These are phyloP conservation scores for Sabatieria punctata DNA, from an alignment of 2,888 invertebrate species.

Conservation along the genomic window DNA sequence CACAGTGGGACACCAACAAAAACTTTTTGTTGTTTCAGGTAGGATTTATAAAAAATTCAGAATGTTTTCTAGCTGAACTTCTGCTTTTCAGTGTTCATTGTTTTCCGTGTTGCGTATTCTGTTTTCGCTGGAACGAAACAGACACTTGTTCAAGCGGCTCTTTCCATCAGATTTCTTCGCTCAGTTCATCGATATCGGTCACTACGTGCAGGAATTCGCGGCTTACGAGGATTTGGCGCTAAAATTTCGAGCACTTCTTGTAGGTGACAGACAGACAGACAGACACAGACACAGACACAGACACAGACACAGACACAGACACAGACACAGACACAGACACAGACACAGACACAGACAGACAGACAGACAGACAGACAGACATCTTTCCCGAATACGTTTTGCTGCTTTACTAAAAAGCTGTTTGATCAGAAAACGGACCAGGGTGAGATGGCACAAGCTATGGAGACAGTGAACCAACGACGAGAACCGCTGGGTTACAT, in stretches of 20 bases:
- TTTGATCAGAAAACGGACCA: too few relatives aligned
- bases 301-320: too few relatives aligned
- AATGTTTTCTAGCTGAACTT: constrained; percentile 4
- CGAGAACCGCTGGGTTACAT: constrained; percentile 25
- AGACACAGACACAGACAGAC: too few relatives aligned
- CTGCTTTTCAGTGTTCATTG: constrained; percentile 32
- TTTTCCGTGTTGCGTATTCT: constrained; percentile 36
- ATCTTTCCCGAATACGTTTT: too few relatives aligned
- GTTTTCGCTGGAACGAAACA: constrained; percentile 36
- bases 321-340: too few relatives aligned
- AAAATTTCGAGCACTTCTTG: constrained; percentile 12
- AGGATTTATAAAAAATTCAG: constrained; percentile 1
- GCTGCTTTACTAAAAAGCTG: too few relatives aligned
- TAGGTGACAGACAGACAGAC: too few relatives aligned
- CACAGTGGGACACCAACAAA: not conserved
- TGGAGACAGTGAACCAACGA: constrained; percentile 1
- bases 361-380: too few relatives aligned
- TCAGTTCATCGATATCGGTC: constrained; percentile 36
- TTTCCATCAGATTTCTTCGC: constrained; percentile 34
- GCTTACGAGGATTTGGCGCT: constrained; percentile 30
- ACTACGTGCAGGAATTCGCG: constrained; percentile 33
- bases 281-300: too few relatives aligned
- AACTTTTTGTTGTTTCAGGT: constrained; percentile 3
- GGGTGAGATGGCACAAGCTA: not conserved
- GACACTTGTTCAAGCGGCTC: constrained; percentile 34